Base-by-base conservation (phyloP, 2,888 invertebrate species). In the Therioaphis trifolii region DNA sequence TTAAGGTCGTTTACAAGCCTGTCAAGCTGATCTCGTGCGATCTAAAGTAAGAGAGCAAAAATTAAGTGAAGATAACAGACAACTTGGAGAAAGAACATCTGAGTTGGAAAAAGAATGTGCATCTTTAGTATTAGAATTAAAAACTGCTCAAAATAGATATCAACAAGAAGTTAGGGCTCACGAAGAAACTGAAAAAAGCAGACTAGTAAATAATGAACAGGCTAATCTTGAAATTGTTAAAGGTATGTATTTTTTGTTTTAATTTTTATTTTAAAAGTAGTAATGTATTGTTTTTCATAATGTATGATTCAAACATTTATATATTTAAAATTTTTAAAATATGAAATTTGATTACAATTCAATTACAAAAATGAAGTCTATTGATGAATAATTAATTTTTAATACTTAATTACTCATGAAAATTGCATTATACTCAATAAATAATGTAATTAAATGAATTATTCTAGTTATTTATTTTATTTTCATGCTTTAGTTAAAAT, bases 171-270 rank as follows among this genome's bases (percentile, higher is more conserved):
- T 96, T 21, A 92, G 93, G 85, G 95, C 96, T 0, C 95, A 96
- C 87, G 95, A 96, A 88, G 96, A 96, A 89, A 96, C 95, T 4
- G 95, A 96, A 88, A 92, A 94, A 87, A 94, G 94, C 55, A 93
- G 94, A 85, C 91, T 95, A 88, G 92, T 93, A 87, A 96, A 93
- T 87, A 94, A 96, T 88, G 96, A 97, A 89, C 97, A 97, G 89
- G 96, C 96, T 76, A 97, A 96, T 89, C 90, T 96, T 88, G 96
- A 97, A 90, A 94, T 95, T 87, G 96, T 96, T 85, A 96, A 96
- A 92, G 94, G 96, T 96, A 89, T 80, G 46, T 74, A 84, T 80
- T 71, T 18, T n/a, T 18, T 18, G 14, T 72, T n/a, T n/a, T 35
- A n/a, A 27, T 15, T 29, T 43, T 66, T 76, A n/a, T 2, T 75